Evolutionary conservation across 2,888 invertebrate species (phyloP), one percentile per base, ranked within the genome.

Genomic region (Phyllotreta striolata): DNA sequence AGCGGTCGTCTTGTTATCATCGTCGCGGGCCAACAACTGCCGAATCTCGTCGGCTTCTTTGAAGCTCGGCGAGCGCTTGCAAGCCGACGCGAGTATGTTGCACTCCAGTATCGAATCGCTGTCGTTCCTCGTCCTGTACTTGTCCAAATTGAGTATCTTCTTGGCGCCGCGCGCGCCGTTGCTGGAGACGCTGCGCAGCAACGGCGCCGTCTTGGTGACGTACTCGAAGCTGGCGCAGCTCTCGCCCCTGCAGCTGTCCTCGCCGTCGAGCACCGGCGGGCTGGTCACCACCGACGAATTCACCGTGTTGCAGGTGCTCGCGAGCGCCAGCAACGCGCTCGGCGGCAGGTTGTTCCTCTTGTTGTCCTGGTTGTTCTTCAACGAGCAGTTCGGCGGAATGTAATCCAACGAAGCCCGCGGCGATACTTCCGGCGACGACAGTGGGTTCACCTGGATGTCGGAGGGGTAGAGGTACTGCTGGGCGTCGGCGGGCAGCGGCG

Each of bases 181-280:
- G 8, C 76, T 75, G 65, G 80, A 80, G 44, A 74, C 75, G 8
- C 78, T 74, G 61, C 80, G 67, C 14, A 80, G 68, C 24, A 81
- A 71, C 1, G 77, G 76, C 10, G 71, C 55, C 34, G 76, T 74
- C 70, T 78, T 79, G 8, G 70, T 74, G 67, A 79, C 83, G 73
- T 86, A 88, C 73, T 88, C 88, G 70, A 88, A 88, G 76, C 87
- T 87, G 14, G 86, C 87, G 75, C 88, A 88, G 62, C 86, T 87
- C 72, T 88, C 88, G 6, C 86, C 87, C 66, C 84, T 83, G 70
- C 85, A 86, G 66, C 86, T 86, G n/a, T 89, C 87, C 0, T 87
- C 86, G 1, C 86, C 86, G 65, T 88, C 87, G 10, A 85, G 82
- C 61, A 87, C 86, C 12, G 86, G 86, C 2, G 86, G 82, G 13